phyloP scores from a whole-genome alignment of 2,888 invertebrate species.

The Flabesymbios commensalis region DNA sequence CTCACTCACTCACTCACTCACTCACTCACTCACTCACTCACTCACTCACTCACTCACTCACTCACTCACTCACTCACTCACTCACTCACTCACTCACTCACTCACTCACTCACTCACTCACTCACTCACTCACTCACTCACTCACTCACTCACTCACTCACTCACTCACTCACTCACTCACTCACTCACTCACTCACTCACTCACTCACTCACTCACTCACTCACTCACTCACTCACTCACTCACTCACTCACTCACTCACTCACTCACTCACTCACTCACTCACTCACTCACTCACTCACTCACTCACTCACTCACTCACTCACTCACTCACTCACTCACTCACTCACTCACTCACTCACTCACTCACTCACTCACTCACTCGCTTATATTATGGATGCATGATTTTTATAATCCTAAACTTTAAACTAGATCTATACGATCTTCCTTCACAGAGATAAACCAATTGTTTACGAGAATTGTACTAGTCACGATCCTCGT shows the following conservation, averaged over 20 bases:
- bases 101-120: neutral
- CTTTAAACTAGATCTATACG: too few relatives aligned
- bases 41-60: too few relatives aligned
- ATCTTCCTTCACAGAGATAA: too few relatives aligned
- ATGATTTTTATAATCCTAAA: too few relatives aligned
- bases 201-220: constrained; percentile 12
- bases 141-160: constrained; percentile 3
- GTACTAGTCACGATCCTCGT: too few relatives aligned
- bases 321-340: constrained; percentile 10
- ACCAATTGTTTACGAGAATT: too few relatives aligned
- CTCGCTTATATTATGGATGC: constrained; percentile 15
- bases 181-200: too few relatives aligned
- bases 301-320: constrained; percentile 17
- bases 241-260: constrained; percentile 9
- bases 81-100: constrained; percentile 14
- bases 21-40: too few relatives aligned
- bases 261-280: constrained; percentile 7
- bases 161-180: neutral
- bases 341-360: constrained; percentile 14
- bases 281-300: constrained; percentile 11
- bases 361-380: constrained; percentile 24
- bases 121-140: constrained; percentile 2
- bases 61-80: constrained; percentile 15
- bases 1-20: too few relatives aligned
- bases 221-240: constrained; percentile 17